These are phyloP conservation scores for Anoura caudifer DNA, from an alignment of 2,113 vertebrate genomes.

Conservation along the genomic window DNA sequence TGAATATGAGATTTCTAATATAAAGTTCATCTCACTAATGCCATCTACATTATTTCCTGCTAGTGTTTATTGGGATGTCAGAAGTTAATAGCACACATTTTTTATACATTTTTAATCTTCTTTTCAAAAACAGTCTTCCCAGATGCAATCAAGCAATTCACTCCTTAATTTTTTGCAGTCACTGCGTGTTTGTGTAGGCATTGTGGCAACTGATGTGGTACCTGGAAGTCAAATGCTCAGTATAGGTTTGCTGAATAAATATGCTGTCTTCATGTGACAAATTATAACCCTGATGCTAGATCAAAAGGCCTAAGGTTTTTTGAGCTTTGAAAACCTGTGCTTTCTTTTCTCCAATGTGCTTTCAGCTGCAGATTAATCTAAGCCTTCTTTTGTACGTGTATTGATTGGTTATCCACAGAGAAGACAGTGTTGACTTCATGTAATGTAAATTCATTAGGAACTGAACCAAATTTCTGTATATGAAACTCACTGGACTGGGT, in stretches of 20 bases:
- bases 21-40: background rate
- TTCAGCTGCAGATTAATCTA: background rate
- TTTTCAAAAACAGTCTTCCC: background rate
- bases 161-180: background rate
- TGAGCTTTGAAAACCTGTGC: constrained; percentile 6
- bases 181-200: background rate
- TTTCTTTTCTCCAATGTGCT: constrained; percentile 39
- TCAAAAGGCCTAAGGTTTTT: constrained; percentile 12
- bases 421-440: background rate
- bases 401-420: constrained; percentile 31
- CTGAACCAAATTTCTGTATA: constrained; percentile 22
- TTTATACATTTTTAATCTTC: background rate
- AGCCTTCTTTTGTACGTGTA: constrained; percentile 37
- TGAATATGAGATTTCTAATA: background rate
- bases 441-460: background rate
- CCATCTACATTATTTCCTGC: background rate
- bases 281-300: constrained; percentile 1
- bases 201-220: background rate
- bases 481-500: background rate
- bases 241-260: background rate
- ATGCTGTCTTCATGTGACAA: background rate
- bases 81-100: background rate
- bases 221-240: background rate
- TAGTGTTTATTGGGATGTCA: background rate
- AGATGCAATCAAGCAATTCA: background rate